Evolutionary conservation across 2,797 vertebrate species (phyloP), one percentile per base, ranked within the genome.

Genomic region (Scarus forsteni): DNA sequence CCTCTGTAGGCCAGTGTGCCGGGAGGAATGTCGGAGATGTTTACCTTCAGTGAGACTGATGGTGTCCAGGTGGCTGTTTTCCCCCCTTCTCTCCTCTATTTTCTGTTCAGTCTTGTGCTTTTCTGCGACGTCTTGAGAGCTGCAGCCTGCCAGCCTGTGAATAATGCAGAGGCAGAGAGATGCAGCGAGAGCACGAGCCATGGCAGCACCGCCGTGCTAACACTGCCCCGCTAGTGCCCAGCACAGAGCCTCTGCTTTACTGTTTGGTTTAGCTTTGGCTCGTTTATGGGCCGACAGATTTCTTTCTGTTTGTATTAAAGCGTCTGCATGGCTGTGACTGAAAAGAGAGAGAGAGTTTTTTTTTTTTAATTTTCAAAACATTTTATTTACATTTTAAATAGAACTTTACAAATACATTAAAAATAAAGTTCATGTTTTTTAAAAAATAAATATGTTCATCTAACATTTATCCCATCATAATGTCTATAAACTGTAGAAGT

Each of bases 11-110:
- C 95, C 96, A 96, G 96, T 93, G 94, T 95, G 96, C 95, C 84
- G 92, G 94, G 92, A 95, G 96, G 95, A 94, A 96, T 98, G 97
- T 96, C 94, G 95, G 93, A 93, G 94, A 95, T 99, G 97, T 99
- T 99, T 99, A 99, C 92, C 95, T 96, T 96, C 88, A 85, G 89
- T 91, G 94, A 97, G 96, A 97, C 95, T 97, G 97, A 99, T 98
- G 94, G 95, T 96, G 92, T 96, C 96, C 98, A 99, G 97, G 97
- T 99, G 97, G 95, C 94, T 88, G 73, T 75, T 65, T 82, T 71
- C 74, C 60, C 80, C 64, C 62, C 34, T 59, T 58, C 53, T 46
- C 36, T 11, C 42, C 57, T 39, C 7, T 8, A 50, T 73, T 63
- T 56, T 89, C 2, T 27, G 27, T 91, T 89, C 90, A 88, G 84